phyloP scores from a whole-genome alignment of 2,888 invertebrate genomes.

The Chorisops tibialis region DNA sequence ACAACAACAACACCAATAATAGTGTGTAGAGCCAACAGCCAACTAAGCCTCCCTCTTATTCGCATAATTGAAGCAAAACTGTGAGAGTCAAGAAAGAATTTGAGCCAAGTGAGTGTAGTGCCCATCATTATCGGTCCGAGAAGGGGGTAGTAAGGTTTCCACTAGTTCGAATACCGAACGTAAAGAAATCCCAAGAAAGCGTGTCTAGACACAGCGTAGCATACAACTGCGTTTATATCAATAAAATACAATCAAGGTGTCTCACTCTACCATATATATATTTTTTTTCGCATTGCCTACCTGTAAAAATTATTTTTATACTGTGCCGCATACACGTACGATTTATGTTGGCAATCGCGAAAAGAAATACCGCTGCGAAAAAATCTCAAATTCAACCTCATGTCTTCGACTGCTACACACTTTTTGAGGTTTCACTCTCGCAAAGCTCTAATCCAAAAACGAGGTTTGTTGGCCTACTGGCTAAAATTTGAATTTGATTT shows the following conservation, averaged over 20 bases:
- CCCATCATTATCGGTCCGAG: not conserved
- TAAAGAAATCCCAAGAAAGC: slow-evolving; percentile 20
- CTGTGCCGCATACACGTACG: slow-evolving; percentile 6
- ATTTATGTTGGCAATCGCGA: not conserved
- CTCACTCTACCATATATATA: not conserved
- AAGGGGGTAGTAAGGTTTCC: not conserved
- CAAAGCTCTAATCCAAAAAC: no score
- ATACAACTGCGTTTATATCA: not conserved
- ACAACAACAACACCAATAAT: no score
- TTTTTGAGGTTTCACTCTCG: no score
- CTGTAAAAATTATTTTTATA: slow-evolving; percentile 21
- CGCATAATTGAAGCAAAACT: no score
- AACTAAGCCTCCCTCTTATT: no score
- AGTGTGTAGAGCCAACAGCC: no score
- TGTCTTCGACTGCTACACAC: no score
- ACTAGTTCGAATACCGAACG: not conserved
- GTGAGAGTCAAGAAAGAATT: no score
- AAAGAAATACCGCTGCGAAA: not conserved
- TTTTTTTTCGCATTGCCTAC: not conserved
- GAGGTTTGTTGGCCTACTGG: no score
- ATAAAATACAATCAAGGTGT: not conserved
- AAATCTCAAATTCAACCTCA: slow-evolving; percentile 4
- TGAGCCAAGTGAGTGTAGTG: no score
- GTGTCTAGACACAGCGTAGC: slow-evolving; percentile 5
- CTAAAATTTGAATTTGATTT: no score